Conservation (phyloP, 2,888 invertebrate genomes). For the Cerceris ruficornis region DNA sequence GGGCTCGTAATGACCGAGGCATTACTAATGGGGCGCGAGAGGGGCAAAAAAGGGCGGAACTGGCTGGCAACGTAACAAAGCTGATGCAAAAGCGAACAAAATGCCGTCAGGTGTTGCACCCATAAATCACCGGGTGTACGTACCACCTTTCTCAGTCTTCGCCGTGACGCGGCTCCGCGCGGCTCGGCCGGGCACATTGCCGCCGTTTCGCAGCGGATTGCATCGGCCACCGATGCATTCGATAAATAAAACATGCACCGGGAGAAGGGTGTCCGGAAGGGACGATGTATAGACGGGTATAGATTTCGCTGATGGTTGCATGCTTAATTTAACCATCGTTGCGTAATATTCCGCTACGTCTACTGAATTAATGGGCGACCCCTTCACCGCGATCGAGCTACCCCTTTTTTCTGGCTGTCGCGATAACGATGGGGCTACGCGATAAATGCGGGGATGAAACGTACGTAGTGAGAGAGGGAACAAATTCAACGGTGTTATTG, state of each 20-base stretch:
- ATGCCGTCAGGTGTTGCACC: conserved; percentile 77
- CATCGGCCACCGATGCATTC: conserved; percentile 57
- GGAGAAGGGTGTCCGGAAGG: conserved; percentile 33
- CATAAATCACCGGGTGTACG: conserved; percentile 75
- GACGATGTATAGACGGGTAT: conserved; percentile 6
- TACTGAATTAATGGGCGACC: conserved; percentile 1
- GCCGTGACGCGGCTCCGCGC: conserved; percentile 54
- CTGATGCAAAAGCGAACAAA: conserved; percentile 75
- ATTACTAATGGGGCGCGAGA: conserved; percentile 72
- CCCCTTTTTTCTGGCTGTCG: not conserved
- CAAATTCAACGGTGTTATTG: no score
- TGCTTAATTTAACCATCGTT: conserved; percentile 34
- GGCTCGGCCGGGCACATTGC: conserved; percentile 9
- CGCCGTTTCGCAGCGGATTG: conserved; percentile 11
- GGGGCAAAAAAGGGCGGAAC: conserved; percentile 73
- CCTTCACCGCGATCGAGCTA: not conserved
- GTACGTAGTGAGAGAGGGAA: no score
- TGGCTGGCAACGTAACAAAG: conserved; percentile 70
- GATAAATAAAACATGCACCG: conserved; percentile 73
- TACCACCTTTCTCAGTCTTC: conserved; percentile 65
- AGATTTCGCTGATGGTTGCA: conserved; percentile 39
- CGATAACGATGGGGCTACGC: not conserved
- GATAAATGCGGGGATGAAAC: no score
- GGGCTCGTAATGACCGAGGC: conserved; percentile 74
- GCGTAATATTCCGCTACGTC: conserved; percentile 19